Evolutionary conservation across 1,140 invertebrate species (phyloP).

Genomic region (Colletes latitarsis): DNA sequence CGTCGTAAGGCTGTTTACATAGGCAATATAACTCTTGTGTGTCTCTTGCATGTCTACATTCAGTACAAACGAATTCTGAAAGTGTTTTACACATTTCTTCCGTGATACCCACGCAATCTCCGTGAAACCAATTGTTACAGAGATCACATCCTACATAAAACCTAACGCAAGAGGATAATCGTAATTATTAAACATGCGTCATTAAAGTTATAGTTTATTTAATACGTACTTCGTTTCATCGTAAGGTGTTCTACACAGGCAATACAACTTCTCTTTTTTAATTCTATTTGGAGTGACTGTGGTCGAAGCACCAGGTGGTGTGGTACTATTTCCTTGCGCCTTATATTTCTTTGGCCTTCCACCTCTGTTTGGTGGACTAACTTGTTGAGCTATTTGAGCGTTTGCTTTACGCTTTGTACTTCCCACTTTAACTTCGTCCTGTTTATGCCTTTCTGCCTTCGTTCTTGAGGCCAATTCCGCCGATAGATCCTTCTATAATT

Average conservation of each 20-base stretch:
- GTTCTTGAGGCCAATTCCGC: conserved; percentile 85
- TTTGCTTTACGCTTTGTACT: conserved; percentile 83
- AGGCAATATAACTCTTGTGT: conserved; percentile 97
- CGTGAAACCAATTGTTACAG: conserved; percentile 99
- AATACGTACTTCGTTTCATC: conserved; percentile 92
- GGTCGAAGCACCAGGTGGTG: conserved; percentile 71
- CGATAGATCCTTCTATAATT: conserved; percentile 86
- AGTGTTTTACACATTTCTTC: conserved; percentile 95
- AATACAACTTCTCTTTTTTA: conserved; percentile 94
- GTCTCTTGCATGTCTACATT: conserved; percentile 92
- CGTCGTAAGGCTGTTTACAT: conserved; percentile 97
- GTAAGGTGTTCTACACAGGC: conserved; percentile 96
- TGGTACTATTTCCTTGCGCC: conserved; percentile 67
- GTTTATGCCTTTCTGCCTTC: conserved; percentile 86
- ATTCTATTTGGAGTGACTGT: conserved; percentile 70
- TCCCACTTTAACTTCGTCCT: conserved; percentile 85
- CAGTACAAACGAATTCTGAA: conserved; percentile 93
- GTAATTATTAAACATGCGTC: not conserved
- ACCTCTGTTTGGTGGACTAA: conserved; percentile 76
- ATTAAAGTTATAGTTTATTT: not conserved
- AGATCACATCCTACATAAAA: conserved; percentile 99
- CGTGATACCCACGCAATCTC: conserved; percentile 96
- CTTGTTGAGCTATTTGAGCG: conserved; percentile 79
- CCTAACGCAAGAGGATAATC: conserved; percentile 78
- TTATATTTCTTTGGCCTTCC: conserved; percentile 76